These are phyloP conservation scores for Pontoporia blainvillei DNA, from an alignment of 2,113 vertebrate genomes.

Conservation along the genomic window DNA sequence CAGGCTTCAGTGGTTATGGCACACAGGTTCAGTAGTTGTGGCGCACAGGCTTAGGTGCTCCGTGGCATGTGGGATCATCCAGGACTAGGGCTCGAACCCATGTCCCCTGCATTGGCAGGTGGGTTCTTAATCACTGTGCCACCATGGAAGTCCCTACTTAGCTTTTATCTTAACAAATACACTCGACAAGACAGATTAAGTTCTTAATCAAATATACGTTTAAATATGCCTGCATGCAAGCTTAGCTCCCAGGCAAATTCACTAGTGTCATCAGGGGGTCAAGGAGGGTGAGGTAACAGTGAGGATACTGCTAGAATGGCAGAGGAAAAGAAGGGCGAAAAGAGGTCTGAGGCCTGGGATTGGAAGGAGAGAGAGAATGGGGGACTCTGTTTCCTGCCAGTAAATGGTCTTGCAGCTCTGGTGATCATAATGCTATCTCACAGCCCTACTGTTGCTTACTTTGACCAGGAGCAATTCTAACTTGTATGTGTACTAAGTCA, in stretches of 20 bases:
- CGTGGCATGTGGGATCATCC: too few relatives aligned
- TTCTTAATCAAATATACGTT: neutral
- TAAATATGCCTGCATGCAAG: neutral
- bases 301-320: neutral
- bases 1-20: too few relatives aligned
- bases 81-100: too few relatives aligned
- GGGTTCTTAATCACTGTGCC: too few relatives aligned
- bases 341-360: neutral
- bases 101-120: too few relatives aligned
- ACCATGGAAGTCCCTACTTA: neutral
- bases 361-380: neutral
- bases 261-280: neutral
- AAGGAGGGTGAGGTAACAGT: neutral
- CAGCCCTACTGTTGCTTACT: accelerated
- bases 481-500: neutral
- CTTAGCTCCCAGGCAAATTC: neutral
- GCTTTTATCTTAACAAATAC: conserved; percentile 5
- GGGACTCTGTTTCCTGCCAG: neutral
- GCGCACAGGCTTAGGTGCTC: too few relatives aligned
- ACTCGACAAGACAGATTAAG: neutral
- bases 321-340: neutral
- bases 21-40: too few relatives aligned
- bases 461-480: neutral
- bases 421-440: neutral
- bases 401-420: neutral